Percentiles rank a stretch among this genome's conserved stretches.
phyloP scores from a whole-genome alignment of 2,113 vertebrate genomes.

The Elanus axillaris region DNA sequence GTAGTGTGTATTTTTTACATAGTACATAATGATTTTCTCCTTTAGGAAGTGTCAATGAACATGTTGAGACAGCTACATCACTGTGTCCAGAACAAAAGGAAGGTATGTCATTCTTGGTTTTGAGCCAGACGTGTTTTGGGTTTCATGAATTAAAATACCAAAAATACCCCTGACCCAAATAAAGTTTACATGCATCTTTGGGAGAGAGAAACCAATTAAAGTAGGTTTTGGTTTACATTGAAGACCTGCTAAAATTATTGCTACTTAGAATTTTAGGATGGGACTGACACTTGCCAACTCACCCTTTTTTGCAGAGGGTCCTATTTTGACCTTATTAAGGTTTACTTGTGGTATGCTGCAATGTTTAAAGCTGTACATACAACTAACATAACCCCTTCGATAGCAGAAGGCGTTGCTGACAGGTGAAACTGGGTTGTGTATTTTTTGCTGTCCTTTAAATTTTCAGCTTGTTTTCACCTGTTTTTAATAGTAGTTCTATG shows the following conservation, averaged over 20 bases:
- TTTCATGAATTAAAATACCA: conserved; percentile 36
- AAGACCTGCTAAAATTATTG: conserved; percentile 36
- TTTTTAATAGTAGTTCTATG: conserved; percentile 51
- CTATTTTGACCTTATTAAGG: conserved; percentile 79
- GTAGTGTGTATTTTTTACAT: conserved; percentile 45
- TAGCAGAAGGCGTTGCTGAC: conserved; percentile 48
- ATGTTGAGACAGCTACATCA: conserved; percentile 20
- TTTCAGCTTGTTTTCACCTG: conserved; percentile 57
- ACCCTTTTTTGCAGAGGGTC: conserved; percentile 73
- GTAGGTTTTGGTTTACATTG: background rate
- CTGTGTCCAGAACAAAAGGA: conserved; percentile 40
- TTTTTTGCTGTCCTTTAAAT: conserved; percentile 53
- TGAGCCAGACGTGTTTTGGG: conserved; percentile 3
- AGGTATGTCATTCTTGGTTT: conserved; percentile 46
- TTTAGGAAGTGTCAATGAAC: conserved; percentile 36
- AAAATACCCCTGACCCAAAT: background rate
- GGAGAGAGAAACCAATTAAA: conserved; percentile 12
- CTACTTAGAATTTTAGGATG: conserved; percentile 35
- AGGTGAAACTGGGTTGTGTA: conserved; percentile 60
- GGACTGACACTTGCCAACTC: conserved; percentile 67
- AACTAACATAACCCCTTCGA: conserved; percentile 47
- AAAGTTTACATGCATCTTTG: conserved; percentile 21
- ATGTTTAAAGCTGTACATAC: conserved; percentile 56
- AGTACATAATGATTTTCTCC: conserved; percentile 47
- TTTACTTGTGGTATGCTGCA: conserved; percentile 65